These are phyloP conservation scores for Phyllostomus hastatus DNA, from an alignment of 2,113 vertebrate genomes.

Conservation along the genomic window DNA sequence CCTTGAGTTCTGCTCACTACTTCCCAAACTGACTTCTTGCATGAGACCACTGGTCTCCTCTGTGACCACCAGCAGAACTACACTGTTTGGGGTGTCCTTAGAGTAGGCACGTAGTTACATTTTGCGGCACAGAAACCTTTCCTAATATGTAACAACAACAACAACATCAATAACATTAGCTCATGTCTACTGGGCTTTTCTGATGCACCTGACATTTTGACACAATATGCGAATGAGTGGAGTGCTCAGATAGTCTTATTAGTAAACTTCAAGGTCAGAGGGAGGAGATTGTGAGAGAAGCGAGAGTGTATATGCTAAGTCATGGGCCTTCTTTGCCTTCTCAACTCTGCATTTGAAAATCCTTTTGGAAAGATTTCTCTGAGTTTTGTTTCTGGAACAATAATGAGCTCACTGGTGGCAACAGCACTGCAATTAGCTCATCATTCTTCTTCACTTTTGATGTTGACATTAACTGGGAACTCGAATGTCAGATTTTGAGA, in stretches of 20 bases:
- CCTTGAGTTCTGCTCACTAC: background rate
- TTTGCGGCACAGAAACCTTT: background rate
- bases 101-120: background rate
- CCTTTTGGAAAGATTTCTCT: constrained; percentile 33
- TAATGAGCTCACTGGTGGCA: constrained; percentile 43
- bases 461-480: constrained; percentile 25
- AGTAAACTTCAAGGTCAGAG: background rate
- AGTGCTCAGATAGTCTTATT: background rate
- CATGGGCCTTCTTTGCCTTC: background rate
- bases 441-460: constrained; percentile 21
- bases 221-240: background rate
- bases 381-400: constrained; percentile 48
- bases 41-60: background rate
- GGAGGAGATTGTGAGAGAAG: background rate
- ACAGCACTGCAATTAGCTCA: background rate
- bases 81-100: background rate
- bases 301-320: background rate
- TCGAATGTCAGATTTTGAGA: background rate
- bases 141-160: background rate
- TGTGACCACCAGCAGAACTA: background rate
- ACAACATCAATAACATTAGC: background rate
- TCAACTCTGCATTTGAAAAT: constrained; percentile 25
- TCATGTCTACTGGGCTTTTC: background rate
- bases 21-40: background rate
- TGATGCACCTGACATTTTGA: background rate